Conservation (phyloP, 2,113 vertebrate species). For the Todiramphus saurophagus region DNA sequence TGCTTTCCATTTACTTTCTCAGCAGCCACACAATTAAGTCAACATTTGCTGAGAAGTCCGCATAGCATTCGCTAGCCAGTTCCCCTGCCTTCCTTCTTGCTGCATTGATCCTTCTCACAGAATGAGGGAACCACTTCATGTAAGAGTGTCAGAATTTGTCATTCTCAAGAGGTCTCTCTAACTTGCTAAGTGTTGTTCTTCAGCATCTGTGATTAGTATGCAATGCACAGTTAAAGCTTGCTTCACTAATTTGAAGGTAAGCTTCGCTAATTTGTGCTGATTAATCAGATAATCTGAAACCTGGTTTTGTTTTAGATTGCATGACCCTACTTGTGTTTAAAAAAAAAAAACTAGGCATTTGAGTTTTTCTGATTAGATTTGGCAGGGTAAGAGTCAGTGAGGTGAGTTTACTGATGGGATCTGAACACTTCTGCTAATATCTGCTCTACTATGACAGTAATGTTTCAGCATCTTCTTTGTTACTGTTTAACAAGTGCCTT, state of each 20-base stretch:
- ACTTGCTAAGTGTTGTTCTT: not conserved
- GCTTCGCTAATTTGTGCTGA: not conserved
- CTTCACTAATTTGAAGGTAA: not conserved
- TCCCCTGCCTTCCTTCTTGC: not conserved
- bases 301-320: not conserved
- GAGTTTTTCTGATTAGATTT: not conserved
- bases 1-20: not conserved
- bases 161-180: not conserved
- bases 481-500: slow-evolving; percentile 4
- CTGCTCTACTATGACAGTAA: not conserved
- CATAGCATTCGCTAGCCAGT: not conserved
- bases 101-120: not conserved
- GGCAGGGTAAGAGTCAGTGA: not conserved
- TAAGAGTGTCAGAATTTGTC: not conserved
- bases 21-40: not conserved
- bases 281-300: not conserved
- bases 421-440: not conserved
- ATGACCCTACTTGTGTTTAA: not conserved
- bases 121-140: not conserved
- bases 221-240: not conserved
- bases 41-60: not conserved
- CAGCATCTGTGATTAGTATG: not conserved
- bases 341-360: not conserved
- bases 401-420: not conserved
- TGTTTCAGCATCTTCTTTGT: not conserved